Evolutionary conservation across 2,797 vertebrate species (phyloP).

Genomic region (Sebastes hopkinsi): DNA sequence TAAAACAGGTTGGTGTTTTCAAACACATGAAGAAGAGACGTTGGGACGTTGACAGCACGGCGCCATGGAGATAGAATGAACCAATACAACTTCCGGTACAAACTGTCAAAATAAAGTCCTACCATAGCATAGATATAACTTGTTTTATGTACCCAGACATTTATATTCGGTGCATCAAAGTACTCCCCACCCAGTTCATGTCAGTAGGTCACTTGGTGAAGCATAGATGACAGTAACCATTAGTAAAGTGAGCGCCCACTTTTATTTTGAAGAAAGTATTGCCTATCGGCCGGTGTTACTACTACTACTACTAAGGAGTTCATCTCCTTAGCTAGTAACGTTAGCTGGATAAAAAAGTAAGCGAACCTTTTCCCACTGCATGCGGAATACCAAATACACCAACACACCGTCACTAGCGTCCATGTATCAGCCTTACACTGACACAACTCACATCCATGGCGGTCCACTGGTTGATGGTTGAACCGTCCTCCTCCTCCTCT

Average conservation of each 20-base stretch:
- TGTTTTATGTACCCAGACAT: neutral
- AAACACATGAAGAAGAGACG: neutral
- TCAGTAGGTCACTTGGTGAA: neutral
- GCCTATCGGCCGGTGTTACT: neutral
- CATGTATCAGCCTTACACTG: too few species aligned
- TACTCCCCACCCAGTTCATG: neutral
- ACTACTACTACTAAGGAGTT: neutral
- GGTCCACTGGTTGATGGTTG: neutral
- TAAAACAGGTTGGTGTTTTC: fast-evolving
- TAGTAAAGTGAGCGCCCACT: fast-evolving
- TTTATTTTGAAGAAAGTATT: slow-evolving; percentile 1
- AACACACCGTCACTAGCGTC: neutral
- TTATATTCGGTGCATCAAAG: neutral
- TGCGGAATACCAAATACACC: neutral
- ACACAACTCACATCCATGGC: neutral
- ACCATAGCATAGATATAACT: neutral
- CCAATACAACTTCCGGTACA: neutral
- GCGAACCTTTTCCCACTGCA: neutral
- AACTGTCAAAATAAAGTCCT: neutral
- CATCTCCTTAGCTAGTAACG: neutral
- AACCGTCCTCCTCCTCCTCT: too few species aligned
- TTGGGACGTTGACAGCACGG: neutral
- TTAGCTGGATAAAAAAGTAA: neutral
- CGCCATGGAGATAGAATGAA: neutral
- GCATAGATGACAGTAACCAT: too few species aligned